Base-by-base conservation (phyloP, 1,140 invertebrate species). In the Drosophila chauvacae region DNA sequence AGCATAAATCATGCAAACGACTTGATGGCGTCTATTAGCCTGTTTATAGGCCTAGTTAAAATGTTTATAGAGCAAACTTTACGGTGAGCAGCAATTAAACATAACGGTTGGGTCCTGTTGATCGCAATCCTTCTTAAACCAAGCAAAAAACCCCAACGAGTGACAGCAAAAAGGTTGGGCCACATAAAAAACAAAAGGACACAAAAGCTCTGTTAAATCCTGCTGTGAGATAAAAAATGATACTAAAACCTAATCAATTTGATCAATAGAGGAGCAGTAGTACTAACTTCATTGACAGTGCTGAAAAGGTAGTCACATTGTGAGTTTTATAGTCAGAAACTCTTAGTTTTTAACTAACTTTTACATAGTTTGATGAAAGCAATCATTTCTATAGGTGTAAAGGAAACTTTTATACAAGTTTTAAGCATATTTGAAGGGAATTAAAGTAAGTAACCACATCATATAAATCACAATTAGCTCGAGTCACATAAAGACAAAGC, bases 41-140 rank as follows among this genome's bases (percentile, higher is more conserved):
- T 51, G 76, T 87, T 87, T 88, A 87, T 88, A 55, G 72, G 65
- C 62, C 77, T 73, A 83, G 84, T 87, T 88, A 88, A 86, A 86
- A 87, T 80, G 82, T 81, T 86, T 86, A 86, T 77, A 76, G 66
- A 71, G 47, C 71, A 45, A 82, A 87, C 68, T 87, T 88, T 84
- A 87, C 80, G 84, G 64, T 68, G 77, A 74, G 53, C 77, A 70
- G 72, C 84, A 87, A 87, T 87, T 87, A 87, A 83, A 74, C 73
- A 77, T 74, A 74, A 85, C 44, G 50, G 39, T 4, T 18, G 30
- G 35, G n/a, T 68, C 60, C 73, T 76, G 60, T 75, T 76, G 72
- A 76, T 58, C 39, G 20, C 42, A 16, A 35, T 50, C 47, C 42
- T 59, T 69, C 42, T 59, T 58, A 23, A 42, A 30, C 5, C 14